Percentiles rank a stretch among this genome's conserved stretches.
Evolutionary conservation across 2,888 invertebrate species (phyloP).

Genomic region (Cerastoderma edule): DNA sequence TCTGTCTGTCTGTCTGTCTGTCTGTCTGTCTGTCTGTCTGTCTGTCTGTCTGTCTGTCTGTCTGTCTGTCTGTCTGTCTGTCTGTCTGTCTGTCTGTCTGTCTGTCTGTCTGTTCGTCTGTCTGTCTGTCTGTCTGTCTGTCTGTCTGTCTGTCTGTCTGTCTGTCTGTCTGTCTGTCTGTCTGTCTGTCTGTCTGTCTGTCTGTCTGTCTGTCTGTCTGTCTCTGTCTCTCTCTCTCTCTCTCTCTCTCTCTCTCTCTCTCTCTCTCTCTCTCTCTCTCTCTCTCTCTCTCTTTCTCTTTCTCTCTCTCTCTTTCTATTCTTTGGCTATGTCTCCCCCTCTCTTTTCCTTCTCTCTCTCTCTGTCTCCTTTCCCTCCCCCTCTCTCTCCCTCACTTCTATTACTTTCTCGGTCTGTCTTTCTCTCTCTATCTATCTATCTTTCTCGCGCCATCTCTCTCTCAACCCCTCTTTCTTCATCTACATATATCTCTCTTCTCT

Average conservation of each 20-base stretch:
- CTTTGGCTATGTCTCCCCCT: conserved; percentile 1
- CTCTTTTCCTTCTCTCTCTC: background rate
- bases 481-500: background rate
- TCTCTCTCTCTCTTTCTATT: conserved; percentile 3
- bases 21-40: background rate
- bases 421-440: background rate
- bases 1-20: background rate
- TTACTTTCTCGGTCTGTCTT: background rate
- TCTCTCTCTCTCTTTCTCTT: conserved; percentile 12
- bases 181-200: conserved; percentile 4
- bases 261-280: conserved; percentile 13
- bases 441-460: background rate
- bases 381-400: background rate
- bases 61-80: conserved; percentile 12
- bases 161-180: conserved; percentile 14
- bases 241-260: conserved; percentile 13
- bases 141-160: conserved; percentile 17
- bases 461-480: background rate
- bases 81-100: background rate
- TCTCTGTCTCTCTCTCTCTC: conserved; percentile 7
- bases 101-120: background rate
- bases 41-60: conserved; percentile 6
- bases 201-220: conserved; percentile 13
- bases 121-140: background rate
- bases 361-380: background rate